These are phyloP conservation scores for Petrocephalus sullivani DNA, from an alignment of 2,797 vertebrate genomes.

Conservation along the genomic window DNA sequence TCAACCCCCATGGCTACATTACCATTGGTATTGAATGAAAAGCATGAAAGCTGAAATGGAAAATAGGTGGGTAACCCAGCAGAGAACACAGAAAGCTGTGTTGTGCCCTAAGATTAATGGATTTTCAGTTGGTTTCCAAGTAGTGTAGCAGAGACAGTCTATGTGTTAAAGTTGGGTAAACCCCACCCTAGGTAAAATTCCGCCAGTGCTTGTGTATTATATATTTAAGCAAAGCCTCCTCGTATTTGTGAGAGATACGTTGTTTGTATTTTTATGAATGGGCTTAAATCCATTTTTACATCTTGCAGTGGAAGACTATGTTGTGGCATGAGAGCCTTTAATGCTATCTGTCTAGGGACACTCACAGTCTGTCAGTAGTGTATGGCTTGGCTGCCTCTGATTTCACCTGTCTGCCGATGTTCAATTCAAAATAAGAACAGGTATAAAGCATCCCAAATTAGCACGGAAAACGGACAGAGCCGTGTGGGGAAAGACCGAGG, in stretches of 20 bases:
- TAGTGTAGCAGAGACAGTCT: not conserved
- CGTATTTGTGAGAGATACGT: not conserved
- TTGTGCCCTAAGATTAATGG: not conserved
- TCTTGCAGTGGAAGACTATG: not conserved
- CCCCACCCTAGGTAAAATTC: not conserved
- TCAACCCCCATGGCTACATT: not conserved
- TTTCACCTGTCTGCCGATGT: not conserved
- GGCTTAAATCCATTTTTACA: not conserved
- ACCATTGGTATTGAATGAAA: not conserved
- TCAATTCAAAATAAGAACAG: not conserved
- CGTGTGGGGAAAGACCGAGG: not conserved
- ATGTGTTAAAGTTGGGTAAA: not conserved
- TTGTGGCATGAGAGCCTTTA: not conserved
- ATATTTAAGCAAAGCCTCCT: not conserved
- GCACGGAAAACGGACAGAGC: not conserved
- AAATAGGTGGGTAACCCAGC: not conserved
- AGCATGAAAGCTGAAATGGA: not conserved
- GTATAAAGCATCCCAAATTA: not conserved
- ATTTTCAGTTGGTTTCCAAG: not conserved
- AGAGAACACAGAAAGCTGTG: not conserved
- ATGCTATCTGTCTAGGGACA: not conserved
- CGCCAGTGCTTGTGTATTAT: not conserved
- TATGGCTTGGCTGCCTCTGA: not conserved
- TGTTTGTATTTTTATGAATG: not conserved
- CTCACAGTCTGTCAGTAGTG: not conserved